Conservation (phyloP, 2,113 vertebrate species). For the Tenebrosternarchus preto region DNA sequence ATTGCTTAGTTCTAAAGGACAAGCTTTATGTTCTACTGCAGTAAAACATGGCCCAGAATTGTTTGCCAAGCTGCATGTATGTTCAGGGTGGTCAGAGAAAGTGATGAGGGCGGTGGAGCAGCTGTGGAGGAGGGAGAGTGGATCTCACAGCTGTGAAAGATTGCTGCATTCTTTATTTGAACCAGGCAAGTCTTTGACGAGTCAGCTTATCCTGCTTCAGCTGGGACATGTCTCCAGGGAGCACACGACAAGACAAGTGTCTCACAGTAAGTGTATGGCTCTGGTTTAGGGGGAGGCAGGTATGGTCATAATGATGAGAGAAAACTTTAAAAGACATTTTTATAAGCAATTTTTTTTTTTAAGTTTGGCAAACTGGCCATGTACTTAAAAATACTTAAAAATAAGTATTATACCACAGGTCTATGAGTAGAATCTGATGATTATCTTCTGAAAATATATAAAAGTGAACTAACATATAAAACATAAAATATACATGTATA, state of each 20-base stretch:
- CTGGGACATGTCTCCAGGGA: conserved; percentile 23
- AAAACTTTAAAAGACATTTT: background rate
- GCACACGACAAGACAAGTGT: conserved; percentile 28
- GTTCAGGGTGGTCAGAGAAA: conserved; percentile 6
- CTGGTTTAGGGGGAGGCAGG: background rate
- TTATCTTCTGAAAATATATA: too few species aligned
- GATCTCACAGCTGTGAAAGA: conserved; percentile 49
- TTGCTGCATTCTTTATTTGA: conserved; percentile 35
- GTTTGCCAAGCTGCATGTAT: background rate
- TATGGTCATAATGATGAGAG: background rate
- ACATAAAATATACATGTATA: too few species aligned
- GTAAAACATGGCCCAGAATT: background rate
- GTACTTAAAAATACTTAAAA: too few species aligned
- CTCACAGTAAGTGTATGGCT: conserved; percentile 20
- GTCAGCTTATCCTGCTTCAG: conserved; percentile 14
- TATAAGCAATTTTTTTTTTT: background rate
- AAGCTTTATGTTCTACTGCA: background rate
- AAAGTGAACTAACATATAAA: too few species aligned
- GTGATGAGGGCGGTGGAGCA: conserved; percentile 26
- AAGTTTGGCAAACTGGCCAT: too few species aligned
- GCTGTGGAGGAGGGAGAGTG: conserved; percentile 37
- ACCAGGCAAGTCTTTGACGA: conserved; percentile 1
- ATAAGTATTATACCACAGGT: too few species aligned
- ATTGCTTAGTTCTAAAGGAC: too few species aligned
- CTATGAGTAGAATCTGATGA: too few species aligned